phyloP scores from a whole-genome alignment of 2,113 vertebrate genomes.

The Mugil cephalus region DNA sequence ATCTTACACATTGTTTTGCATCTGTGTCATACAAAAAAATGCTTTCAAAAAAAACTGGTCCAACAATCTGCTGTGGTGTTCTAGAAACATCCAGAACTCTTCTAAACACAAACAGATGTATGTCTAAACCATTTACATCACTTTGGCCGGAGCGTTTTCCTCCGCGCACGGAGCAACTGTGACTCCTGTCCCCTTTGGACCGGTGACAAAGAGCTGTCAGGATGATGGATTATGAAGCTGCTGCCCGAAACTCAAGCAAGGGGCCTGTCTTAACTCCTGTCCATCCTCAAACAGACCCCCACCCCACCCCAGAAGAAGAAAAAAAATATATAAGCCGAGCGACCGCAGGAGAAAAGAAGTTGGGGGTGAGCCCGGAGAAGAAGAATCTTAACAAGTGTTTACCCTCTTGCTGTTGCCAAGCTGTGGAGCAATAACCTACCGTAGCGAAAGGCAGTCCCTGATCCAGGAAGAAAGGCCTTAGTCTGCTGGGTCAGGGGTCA shows the following conservation, averaged over 20 bases:
- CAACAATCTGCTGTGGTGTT: background rate
- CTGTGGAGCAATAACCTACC: constrained; percentile 84
- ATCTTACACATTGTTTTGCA: background rate
- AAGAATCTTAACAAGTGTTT: constrained; percentile 87
- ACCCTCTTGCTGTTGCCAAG: constrained; percentile 82
- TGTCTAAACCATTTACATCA: constrained; percentile 55
- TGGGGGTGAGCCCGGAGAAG: constrained; percentile 66
- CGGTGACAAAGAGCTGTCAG: constrained; percentile 71
- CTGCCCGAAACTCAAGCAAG: constrained; percentile 68
- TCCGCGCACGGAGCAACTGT: constrained; percentile 38
- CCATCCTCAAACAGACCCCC: constrained; percentile 70
- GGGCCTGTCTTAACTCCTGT: constrained; percentile 67
- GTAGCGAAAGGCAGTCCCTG: constrained; percentile 82
- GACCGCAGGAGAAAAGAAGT: constrained; percentile 62
- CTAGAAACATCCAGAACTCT: constrained; percentile 20
- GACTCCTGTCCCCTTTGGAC: constrained; percentile 62
- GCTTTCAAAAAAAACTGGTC: constrained; percentile 13
- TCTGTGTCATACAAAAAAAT: background rate
- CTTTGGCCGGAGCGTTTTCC: constrained; percentile 51
- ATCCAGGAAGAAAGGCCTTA: constrained; percentile 82
- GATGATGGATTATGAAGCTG: constrained; percentile 76
- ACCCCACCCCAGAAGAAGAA: constrained; percentile 43
- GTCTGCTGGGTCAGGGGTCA: constrained; percentile 81
- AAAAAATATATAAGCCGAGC: constrained; percentile 48
- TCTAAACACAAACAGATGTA: constrained; percentile 55